Base-by-base conservation (phyloP, 2,113 vertebrate species). In the Hylia prasina region DNA sequence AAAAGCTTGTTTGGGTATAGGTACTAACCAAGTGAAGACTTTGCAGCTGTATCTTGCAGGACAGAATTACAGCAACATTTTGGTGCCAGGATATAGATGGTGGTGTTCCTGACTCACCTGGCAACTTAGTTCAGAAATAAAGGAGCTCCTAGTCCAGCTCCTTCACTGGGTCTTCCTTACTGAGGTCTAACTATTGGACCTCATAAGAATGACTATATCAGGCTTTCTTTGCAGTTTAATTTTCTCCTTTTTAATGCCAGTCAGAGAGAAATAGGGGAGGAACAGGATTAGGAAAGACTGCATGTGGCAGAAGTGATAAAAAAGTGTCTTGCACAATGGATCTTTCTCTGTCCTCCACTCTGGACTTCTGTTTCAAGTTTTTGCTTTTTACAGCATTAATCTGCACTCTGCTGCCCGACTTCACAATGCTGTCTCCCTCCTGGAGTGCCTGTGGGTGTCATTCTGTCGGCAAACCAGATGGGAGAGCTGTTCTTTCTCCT, bases 401-500 rank as follows among this genome's bases (percentile, higher is more conserved):
- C 37, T 92, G 78, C 3, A 1, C 37, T 83, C 58, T 57, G 75
- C 63, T 90, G 84, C 78, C 39, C 1, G 3, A 25, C 24, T 42
- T 97, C 98, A 99, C 98, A 98, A 98, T 61, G 96, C 96, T 91
- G 98, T 99, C 98, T 99, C 99, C 22, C 97, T 98, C 91, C 98
- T 98, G 73, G 79, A 94, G 27, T 98, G 98, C 87, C 98, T 98
- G 82, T 96, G 95, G 1, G 69, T 84, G 73, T 98, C 93, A 4
- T 98, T 98, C 24, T 98, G 98, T 58, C 98, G 98, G 89, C 98
- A 98, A 95, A 99, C 98, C 31, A 98, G 97, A 92, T 98, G 98
- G 89, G 99, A 99, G 24, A 98, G 97, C 96, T 98, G 99, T 88
- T 99, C 97, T 15, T 98, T 98, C 91, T 98, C 98, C 94, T 98